These are phyloP conservation scores for Boulengeromyrus knoepffleri DNA, from an alignment of 2,113 vertebrate genomes.

Conservation along the genomic window DNA sequence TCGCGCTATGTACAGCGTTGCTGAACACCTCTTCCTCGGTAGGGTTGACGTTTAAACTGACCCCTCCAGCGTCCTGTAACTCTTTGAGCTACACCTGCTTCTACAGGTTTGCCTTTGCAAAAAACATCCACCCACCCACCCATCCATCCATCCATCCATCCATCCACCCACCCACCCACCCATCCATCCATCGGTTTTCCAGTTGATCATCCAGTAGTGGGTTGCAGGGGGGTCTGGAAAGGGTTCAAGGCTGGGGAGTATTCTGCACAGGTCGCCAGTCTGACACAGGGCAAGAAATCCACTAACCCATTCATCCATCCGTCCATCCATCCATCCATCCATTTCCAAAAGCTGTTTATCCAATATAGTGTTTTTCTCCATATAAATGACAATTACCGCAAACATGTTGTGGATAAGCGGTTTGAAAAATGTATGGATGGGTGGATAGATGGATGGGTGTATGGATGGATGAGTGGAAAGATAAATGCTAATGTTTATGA, in stretches of 20 bases:
- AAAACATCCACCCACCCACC: background rate
- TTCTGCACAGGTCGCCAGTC: background rate
- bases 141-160: too few species aligned
- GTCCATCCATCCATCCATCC: background rate
- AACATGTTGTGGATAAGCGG: background rate
- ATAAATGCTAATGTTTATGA: background rate
- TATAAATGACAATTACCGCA: background rate
- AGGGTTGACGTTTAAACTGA: background rate
- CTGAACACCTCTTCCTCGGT: background rate
- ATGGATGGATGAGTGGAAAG: background rate
- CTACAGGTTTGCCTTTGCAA: background rate
- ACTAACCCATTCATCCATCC: background rate
- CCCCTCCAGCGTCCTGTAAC: background rate
- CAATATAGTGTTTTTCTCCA: background rate
- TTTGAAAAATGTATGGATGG: background rate
- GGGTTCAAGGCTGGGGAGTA: background rate
- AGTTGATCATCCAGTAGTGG: background rate
- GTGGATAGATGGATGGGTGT: background rate
- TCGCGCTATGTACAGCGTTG: background rate
- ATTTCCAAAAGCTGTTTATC: background rate
- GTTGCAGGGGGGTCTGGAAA: background rate
- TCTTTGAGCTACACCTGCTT: background rate
- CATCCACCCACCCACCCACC: too few species aligned
- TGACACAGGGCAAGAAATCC: background rate
- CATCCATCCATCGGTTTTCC: background rate